Conservation (phyloP, 2,797 vertebrate genomes). For the Ispidina picta region DNA sequence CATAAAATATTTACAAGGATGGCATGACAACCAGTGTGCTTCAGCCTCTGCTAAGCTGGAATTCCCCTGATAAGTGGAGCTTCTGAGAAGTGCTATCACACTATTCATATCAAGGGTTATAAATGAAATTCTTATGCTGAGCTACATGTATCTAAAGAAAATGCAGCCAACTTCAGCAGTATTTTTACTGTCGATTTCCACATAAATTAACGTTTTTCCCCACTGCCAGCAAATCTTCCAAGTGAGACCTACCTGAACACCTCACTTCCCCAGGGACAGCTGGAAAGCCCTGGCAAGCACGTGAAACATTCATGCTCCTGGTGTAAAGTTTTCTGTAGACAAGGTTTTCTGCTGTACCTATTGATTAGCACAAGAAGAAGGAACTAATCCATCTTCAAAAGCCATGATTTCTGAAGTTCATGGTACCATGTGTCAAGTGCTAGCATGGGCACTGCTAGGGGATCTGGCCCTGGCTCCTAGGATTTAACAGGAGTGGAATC, state of each 20-base stretch:
- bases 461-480: background rate
- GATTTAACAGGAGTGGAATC: background rate
- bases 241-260: background rate
- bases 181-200: slow-evolving; percentile 29
- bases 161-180: slow-evolving; percentile 34
- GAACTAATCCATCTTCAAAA: background rate
- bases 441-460: background rate
- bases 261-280: background rate
- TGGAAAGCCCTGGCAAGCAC: background rate
- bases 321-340: background rate
- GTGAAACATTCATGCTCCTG: background rate
- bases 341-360: background rate
- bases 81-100: slow-evolving; percentile 62
- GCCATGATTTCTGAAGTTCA: background rate
- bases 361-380: background rate
- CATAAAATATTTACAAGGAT: slow-evolving; percentile 73
- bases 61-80: slow-evolving; percentile 63
- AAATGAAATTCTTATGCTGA: slow-evolving; percentile 51
- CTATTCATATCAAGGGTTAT: slow-evolving; percentile 55
- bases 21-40: slow-evolving; percentile 56
- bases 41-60: slow-evolving; percentile 52
- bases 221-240: slow-evolving; percentile 20
- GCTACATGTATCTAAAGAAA: slow-evolving; percentile 34
- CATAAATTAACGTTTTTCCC: background rate
- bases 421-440: background rate